Base-by-base conservation (phyloP, 2,888 invertebrate species). In the Strigamia crassipes region DNA sequence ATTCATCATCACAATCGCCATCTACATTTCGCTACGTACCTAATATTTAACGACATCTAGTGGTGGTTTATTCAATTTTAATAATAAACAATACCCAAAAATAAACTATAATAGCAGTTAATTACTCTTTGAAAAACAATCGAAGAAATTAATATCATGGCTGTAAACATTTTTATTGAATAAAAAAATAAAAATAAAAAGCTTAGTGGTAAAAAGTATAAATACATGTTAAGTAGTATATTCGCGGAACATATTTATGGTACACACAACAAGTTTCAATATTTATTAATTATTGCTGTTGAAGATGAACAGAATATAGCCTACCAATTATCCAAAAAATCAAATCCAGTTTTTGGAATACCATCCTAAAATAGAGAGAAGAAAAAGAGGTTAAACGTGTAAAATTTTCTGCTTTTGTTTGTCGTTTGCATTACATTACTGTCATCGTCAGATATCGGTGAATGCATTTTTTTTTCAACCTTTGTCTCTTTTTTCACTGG, bases 251-350 rank as follows among this genome's bases (percentile, higher is more conserved):
- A 46, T n/a, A 46, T 46, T 46, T n/a, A n/a, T 46, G 12, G 46
- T n/a, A 46, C 46, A 46, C 2, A 38, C 38, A 38, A 9, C 38
- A 46, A 46, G 15, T 15, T 13, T 5, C 46, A n/a, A 46, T 13
- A 4, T n/a, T 61, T 61, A 61, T 18, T n/a, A 0, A 18, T 61
- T 61, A 61, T 61, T 61, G 61, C 61, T 61, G 61, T 18, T 46
- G 46, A n/a, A 61, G 1, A 23, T 61, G n/a, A 18, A 61, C 61
- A 9, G 10, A 13, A 5, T 61, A 61, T 1, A 2, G 6, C 5
- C 21, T 61, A 61, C 61, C 61, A 61, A 61, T 61, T 61, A 61
- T 61, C 61, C 18, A 61, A 61, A 61, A 61, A 61, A 23, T 61
- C 61, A 61, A 61, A 61, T 61, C 61, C 61, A 10, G 61, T 61